phyloP scores from a whole-genome alignment of 2,113 vertebrate genomes.

The Megatriorchis doriae region DNA sequence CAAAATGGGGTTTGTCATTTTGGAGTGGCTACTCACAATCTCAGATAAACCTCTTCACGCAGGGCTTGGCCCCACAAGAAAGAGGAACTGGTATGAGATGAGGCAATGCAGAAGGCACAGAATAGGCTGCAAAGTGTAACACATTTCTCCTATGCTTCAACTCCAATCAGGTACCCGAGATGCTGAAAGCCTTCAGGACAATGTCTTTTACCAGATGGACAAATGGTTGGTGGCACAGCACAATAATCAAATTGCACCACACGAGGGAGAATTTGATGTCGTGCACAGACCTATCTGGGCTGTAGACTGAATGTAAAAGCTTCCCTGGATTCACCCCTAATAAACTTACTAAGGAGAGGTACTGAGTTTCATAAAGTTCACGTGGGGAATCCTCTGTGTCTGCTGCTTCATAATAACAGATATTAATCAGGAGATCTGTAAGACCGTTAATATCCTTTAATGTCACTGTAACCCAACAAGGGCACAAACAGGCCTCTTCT shows the following conservation, averaged over 20 bases:
- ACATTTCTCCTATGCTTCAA: background rate
- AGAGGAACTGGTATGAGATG: background rate
- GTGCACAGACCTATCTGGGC: background rate
- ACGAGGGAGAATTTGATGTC: background rate
- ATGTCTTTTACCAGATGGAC: background rate
- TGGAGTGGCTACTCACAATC: background rate
- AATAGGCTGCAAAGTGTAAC: background rate
- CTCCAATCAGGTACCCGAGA: background rate
- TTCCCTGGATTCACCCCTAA: background rate
- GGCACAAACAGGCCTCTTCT: background rate
- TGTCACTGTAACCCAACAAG: background rate
- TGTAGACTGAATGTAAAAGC: background rate
- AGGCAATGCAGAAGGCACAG: background rate
- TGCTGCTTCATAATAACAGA: background rate
- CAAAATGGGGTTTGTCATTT: background rate
- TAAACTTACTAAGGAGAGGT: background rate
- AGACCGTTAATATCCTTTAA: background rate
- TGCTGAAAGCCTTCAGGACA: background rate
- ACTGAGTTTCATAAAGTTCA: background rate
- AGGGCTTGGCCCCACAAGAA: background rate
- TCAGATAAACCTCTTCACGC: background rate
- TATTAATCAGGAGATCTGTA: background rate
- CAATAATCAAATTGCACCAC: background rate
- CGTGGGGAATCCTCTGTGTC: background rate
- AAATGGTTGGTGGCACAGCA: background rate